A percentile compares a stretch with the other conserved stretches of the same genome.
Conservation (phyloP, 2,797 vertebrate species). For the Coregonus suidteri region DNA sequence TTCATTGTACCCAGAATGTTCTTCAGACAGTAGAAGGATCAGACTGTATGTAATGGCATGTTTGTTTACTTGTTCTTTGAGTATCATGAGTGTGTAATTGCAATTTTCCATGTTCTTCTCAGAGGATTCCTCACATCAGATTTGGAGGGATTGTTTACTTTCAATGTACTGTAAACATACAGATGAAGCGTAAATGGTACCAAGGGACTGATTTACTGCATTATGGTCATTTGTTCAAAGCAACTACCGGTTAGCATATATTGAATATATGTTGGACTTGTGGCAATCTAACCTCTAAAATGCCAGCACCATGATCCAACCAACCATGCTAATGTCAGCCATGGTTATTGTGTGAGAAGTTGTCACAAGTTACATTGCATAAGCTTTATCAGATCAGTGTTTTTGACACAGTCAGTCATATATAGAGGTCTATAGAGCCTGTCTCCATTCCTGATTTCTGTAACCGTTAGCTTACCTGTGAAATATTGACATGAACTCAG, state of each 20-base stretch:
- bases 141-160: conserved; percentile 38
- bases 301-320: neutral
- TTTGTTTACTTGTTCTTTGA: conserved; percentile 30
- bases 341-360: neutral
- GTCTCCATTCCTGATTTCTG: too few relatives aligned
- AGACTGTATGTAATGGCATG: conserved; percentile 8
- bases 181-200: neutral
- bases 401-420: neutral
- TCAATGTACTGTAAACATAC: conserved; percentile 36
- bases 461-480: too few relatives aligned
- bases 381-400: neutral
- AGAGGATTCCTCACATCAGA: neutral
- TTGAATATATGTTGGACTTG: too few relatives aligned
- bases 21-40: conserved; percentile 15
- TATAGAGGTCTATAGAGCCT: too few relatives aligned
- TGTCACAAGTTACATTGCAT: neutral
- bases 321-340: neutral
- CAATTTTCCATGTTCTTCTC: conserved; percentile 21
- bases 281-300: too few relatives aligned
- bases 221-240: neutral
- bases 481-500: too few relatives aligned
- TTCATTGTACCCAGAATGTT: neutral
- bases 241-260: neutral
- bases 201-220: neutral
- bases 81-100: conserved; percentile 37